Conservation (phyloP, 2,888 invertebrate species). For the Hipparchia semele region DNA sequence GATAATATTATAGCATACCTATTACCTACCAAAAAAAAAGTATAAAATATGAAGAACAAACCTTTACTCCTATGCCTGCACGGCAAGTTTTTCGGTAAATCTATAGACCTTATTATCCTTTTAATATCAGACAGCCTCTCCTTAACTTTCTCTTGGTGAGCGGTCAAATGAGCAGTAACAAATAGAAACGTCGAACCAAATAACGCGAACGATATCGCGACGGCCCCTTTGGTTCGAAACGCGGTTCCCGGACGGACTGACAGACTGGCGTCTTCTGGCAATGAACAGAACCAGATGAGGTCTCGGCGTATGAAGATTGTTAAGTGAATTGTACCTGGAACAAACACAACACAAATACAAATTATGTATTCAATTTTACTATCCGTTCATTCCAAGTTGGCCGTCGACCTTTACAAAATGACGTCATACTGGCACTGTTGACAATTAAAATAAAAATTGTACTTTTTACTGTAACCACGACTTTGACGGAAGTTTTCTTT, state of each 20-base stretch:
- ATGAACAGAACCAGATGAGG: constrained; percentile 97
- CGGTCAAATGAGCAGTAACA: constrained; percentile 97
- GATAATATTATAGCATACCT: too few relatives aligned
- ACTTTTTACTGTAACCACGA: too few relatives aligned
- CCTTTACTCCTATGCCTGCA: constrained; percentile 89
- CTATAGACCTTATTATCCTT: constrained; percentile 90
- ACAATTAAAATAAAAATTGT: too few relatives aligned
- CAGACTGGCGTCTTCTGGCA: constrained; percentile 93
- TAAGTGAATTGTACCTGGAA: constrained; percentile 91
- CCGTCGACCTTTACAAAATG: too few relatives aligned
- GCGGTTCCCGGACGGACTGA: constrained; percentile 96
- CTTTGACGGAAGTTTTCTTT: too few relatives aligned
- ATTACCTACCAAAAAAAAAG: too few relatives aligned
- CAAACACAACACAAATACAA: not conserved
- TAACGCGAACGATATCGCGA: constrained; percentile 95
- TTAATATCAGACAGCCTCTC: constrained; percentile 94
- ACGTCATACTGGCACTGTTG: too few relatives aligned
- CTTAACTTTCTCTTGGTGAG: constrained; percentile 94
- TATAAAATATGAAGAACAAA: constrained; percentile 47
- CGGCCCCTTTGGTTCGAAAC: constrained; percentile 97
- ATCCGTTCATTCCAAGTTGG: too few relatives aligned
- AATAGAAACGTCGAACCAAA: constrained; percentile 98
- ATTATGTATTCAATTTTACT: not conserved
- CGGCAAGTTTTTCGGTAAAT: constrained; percentile 92
- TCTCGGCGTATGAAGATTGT: constrained; percentile 95